A percentile compares a stretch with the other conserved stretches of the same genome.
phyloP scores from a whole-genome alignment of 2,797 vertebrate species.

The Sebastes nivosus region DNA sequence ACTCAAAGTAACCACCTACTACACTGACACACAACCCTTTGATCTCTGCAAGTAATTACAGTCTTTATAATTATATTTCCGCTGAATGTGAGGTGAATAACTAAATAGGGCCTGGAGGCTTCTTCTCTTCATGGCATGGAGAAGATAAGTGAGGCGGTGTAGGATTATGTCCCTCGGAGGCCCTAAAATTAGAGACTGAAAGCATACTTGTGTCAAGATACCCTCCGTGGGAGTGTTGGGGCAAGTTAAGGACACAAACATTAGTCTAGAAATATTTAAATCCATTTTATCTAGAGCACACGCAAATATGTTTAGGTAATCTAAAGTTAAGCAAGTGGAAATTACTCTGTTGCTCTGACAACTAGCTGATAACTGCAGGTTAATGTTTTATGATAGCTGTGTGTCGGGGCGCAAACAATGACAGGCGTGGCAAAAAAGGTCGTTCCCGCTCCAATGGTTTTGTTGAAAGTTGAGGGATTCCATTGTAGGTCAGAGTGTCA shows the following conservation, averaged over 20 bases:
- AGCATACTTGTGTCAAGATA: slow-evolving; percentile 47
- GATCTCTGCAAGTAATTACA: slow-evolving; percentile 70
- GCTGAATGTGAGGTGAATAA: slow-evolving; percentile 65
- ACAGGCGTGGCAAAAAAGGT: slow-evolving; percentile 48
- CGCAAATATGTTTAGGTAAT: slow-evolving; percentile 3
- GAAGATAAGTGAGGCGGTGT: slow-evolving; percentile 31
- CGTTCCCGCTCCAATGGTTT: slow-evolving; percentile 31
- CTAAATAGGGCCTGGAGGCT: slow-evolving; percentile 51
- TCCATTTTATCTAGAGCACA: background rate
- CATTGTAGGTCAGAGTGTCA: background rate
- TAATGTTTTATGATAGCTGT: slow-evolving; percentile 4
- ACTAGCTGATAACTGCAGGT: background rate
- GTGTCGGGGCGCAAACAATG: slow-evolving; percentile 1
- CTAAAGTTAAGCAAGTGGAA: background rate
- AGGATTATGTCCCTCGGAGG: slow-evolving; percentile 29
- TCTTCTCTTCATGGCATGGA: slow-evolving; percentile 29
- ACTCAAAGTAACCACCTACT: slow-evolving; percentile 31
- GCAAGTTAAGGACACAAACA: slow-evolving; percentile 41
- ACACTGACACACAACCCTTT: slow-evolving; percentile 57
- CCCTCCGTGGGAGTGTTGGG: slow-evolving; percentile 31
- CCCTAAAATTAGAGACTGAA: slow-evolving; percentile 59
- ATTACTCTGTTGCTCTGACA: slow-evolving; percentile 8
- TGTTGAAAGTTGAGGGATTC: slow-evolving; percentile 35
- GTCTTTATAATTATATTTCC: slow-evolving; percentile 71
- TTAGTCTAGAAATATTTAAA: slow-evolving; percentile 21